Evolutionary conservation across 2,797 vertebrate species (phyloP).

Genomic region (Chaunax sp.): DNA sequence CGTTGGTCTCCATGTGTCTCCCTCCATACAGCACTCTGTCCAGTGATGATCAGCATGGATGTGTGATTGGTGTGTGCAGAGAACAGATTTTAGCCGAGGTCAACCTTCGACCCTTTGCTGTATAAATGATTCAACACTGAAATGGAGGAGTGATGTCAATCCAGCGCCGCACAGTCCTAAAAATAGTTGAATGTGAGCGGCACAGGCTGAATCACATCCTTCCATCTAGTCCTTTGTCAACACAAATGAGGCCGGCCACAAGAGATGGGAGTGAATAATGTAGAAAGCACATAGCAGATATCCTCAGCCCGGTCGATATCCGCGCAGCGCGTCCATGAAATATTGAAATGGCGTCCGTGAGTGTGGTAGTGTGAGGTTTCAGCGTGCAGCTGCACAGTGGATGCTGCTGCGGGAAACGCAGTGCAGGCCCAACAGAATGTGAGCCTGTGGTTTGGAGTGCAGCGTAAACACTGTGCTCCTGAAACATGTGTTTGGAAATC

Average conservation of each 20-base stretch:
- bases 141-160: slow-evolving; percentile 67
- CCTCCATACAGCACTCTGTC: background rate
- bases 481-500: slow-evolving; percentile 46
- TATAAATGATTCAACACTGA: slow-evolving; percentile 73
- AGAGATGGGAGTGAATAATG: slow-evolving; percentile 79
- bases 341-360: slow-evolving; percentile 65
- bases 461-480: slow-evolving; percentile 25
- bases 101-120: slow-evolving; percentile 15
- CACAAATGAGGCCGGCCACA: slow-evolving; percentile 72
- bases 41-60: slow-evolving; percentile 19
- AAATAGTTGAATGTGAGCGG: slow-evolving; percentile 64
- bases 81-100: slow-evolving; percentile 52
- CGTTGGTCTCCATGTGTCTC: background rate
- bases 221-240: slow-evolving; percentile 77
- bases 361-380: slow-evolving; percentile 58
- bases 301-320: slow-evolving; percentile 56
- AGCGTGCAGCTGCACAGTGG: slow-evolving; percentile 43
- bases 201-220: slow-evolving; percentile 58
- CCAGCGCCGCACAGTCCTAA: slow-evolving; percentile 45
- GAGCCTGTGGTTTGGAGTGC: slow-evolving; percentile 44
- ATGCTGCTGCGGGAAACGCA: slow-evolving; percentile 25
- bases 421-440: slow-evolving; percentile 21
- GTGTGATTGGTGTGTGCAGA: slow-evolving; percentile 26
- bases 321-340: slow-evolving; percentile 66
- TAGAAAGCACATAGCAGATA: slow-evolving; percentile 51